These are phyloP conservation scores for Leptinotarsa haldemani DNA, from an alignment of 2,888 invertebrate genomes.

Conservation along the genomic window DNA sequence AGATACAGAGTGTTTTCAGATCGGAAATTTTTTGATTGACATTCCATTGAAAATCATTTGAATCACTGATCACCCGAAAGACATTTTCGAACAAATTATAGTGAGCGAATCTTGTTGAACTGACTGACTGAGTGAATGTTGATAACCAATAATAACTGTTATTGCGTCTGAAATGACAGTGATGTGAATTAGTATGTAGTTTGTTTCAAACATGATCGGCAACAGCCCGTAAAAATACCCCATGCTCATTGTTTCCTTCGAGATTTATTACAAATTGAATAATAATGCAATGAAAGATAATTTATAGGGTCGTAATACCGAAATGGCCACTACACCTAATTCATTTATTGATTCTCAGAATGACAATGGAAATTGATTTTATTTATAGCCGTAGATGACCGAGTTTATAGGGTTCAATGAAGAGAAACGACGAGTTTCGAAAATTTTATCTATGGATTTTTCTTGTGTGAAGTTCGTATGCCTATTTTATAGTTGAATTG, in stretches of 20 bases:
- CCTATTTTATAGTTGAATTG: too few species aligned
- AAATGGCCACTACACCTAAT: conserved; percentile 10
- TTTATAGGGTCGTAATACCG: conserved; percentile 7
- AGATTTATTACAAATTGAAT: not conserved
- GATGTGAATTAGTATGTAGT: not conserved
- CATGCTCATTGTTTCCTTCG: not conserved
- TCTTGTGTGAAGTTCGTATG: too few species aligned
- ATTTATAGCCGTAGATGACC: not conserved
- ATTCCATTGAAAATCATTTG: too few species aligned
- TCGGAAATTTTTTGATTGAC: too few species aligned
- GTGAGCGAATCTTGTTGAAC: not conserved
- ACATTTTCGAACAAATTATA: too few species aligned
- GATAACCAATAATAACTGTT: not conserved
- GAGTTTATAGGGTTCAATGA: not conserved
- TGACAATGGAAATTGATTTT: not conserved
- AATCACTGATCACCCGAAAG: too few species aligned
- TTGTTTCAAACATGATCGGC: not conserved
- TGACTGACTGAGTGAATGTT: not conserved
- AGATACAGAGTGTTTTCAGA: too few species aligned
- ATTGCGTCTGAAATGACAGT: not conserved
- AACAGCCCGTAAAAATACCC: not conserved
- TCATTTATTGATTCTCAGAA: conserved; percentile 9
- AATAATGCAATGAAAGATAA: conserved; percentile 7
- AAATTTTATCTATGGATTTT: too few species aligned
- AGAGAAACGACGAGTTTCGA: not conserved